phyloP scores from a whole-genome alignment of 2,797 vertebrate species.

The Chrosomus eos region DNA sequence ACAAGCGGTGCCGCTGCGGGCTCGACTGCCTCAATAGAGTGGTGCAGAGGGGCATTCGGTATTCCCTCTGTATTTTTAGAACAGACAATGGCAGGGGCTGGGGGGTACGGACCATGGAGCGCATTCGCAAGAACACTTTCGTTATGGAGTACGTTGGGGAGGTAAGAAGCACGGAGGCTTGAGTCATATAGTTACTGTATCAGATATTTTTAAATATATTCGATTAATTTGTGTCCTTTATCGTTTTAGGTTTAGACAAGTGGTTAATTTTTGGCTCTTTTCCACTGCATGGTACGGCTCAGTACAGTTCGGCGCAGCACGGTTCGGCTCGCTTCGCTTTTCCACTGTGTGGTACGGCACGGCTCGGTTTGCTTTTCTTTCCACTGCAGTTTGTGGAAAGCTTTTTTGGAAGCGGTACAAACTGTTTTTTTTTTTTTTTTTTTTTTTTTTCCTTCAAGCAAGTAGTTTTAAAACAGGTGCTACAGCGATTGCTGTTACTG shows the following conservation, averaged over 20 bases:
- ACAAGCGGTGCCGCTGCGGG: constrained; percentile 79
- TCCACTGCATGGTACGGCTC: no score
- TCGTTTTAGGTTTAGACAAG: neutral
- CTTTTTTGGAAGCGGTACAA: no score
- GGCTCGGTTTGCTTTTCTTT: no score
- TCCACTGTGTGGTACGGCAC: no score
- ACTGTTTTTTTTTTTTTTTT: no score
- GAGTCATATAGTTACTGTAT: neutral
- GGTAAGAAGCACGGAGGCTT: constrained; percentile 68
- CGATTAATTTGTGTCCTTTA: neutral
- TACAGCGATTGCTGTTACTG: no score
- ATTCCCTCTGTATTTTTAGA: constrained; percentile 84
- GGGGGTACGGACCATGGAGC: constrained; percentile 81
- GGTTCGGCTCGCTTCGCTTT: no score
- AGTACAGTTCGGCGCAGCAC: no score
- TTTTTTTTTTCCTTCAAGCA: no score
- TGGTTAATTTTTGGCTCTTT: no score
- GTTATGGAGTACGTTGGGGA: constrained; percentile 86
- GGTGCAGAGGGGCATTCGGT: constrained; percentile 82
- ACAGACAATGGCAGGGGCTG: constrained; percentile 81
- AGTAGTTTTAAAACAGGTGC: no score
- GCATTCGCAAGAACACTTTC: constrained; percentile 83
- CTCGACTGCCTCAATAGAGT: constrained; percentile 82
- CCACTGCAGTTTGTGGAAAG: no score
- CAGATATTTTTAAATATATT: neutral